phyloP scores from a whole-genome alignment of 2,888 invertebrate species.

The Philaethria dido region DNA sequence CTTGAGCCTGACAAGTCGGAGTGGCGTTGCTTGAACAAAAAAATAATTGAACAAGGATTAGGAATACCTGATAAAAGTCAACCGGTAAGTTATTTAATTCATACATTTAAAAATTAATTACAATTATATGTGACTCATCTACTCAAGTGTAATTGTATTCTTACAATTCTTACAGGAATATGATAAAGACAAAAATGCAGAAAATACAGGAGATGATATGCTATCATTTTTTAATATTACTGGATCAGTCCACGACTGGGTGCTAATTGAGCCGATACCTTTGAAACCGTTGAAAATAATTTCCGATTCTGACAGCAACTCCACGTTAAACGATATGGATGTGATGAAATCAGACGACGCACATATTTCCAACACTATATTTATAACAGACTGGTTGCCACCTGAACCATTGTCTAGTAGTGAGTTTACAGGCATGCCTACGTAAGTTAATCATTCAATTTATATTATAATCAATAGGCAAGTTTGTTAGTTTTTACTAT shows the following conservation, averaged over 20 bases:
- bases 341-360: slow-evolving; percentile 35
- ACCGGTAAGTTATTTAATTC: slow-evolving; percentile 4
- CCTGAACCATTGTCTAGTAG: slow-evolving; percentile 74
- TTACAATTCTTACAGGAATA: slow-evolving; percentile 38
- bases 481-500: too few relatives aligned
- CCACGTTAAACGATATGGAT: slow-evolving; percentile 47
- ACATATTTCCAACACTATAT: slow-evolving; percentile 55
- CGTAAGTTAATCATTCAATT: slow-evolving; percentile 75
- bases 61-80: slow-evolving; percentile 73
- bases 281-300: slow-evolving; percentile 52
- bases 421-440: slow-evolving; percentile 85
- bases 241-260: slow-evolving; percentile 69
- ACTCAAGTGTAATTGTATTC: neutral
- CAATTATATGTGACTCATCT: neutral
- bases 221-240: slow-evolving; percentile 68
- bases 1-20: slow-evolving; percentile 86
- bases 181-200: slow-evolving; percentile 16
- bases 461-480: too few relatives aligned
- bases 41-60: slow-evolving; percentile 86
- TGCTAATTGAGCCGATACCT: slow-evolving; percentile 67
- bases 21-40: slow-evolving; percentile 86
- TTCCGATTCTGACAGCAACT: slow-evolving; percentile 45
- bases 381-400: slow-evolving; percentile 85
- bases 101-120: neutral
- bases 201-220: slow-evolving; percentile 53